Conservation (phyloP, 2,797 vertebrate species). For the Sphaeramia orbicularis region DNA sequence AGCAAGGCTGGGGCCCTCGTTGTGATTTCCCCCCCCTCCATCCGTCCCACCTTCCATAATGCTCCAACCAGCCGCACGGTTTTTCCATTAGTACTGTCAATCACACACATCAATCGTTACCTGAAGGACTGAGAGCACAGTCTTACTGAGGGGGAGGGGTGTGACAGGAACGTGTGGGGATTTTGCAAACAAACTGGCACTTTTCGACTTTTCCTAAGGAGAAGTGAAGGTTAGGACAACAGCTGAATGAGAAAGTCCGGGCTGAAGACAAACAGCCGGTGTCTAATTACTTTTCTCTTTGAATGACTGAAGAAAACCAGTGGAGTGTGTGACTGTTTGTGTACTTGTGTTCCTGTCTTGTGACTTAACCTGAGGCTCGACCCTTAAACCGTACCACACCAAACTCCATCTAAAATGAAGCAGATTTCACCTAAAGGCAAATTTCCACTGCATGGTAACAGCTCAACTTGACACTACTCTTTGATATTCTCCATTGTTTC, state of each 20-base stretch:
- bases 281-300: conserved; percentile 56
- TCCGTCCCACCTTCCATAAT: conserved; percentile 20
- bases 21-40: conserved; percentile 53
- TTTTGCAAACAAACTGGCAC: conserved; percentile 73
- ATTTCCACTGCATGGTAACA: no score
- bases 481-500: no score
- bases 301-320: conserved; percentile 54
- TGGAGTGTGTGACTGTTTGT: conserved; percentile 39
- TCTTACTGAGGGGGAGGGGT: conserved; percentile 36
- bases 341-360: conserved; percentile 45
- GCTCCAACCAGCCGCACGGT: conserved; percentile 32
- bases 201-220: conserved; percentile 57
- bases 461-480: no score
- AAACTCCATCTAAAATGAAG: neutral
- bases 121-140: conserved; percentile 52
- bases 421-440: no score
- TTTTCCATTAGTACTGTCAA: conserved; percentile 55
- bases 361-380: conserved; percentile 33
- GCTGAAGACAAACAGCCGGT: conserved; percentile 54
- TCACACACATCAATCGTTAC: conserved; percentile 51
- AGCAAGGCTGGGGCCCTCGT: conserved; percentile 59
- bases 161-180: conserved; percentile 16
- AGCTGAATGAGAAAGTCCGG: conserved; percentile 29
- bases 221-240: conserved; percentile 45
- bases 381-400: conserved; percentile 31